Percentiles rank a stretch among this genome's conserved stretches.
Conservation (phyloP, 2,797 vertebrate species). For the Acomys russatus region DNA sequence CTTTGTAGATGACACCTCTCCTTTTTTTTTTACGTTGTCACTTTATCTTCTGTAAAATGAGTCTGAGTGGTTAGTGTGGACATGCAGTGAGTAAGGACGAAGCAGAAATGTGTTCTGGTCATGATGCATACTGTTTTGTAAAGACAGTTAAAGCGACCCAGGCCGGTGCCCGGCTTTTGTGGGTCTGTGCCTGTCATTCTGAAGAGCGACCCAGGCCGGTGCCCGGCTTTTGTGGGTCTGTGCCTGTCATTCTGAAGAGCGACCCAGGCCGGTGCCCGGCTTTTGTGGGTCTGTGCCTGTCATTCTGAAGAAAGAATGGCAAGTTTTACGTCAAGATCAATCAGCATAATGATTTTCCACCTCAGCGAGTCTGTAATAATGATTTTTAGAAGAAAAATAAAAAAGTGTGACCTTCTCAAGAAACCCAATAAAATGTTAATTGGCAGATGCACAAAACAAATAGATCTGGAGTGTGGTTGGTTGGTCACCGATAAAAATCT, state of each 20-base stretch:
- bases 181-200: neutral
- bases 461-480: neutral
- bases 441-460: constrained; percentile 51
- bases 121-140: neutral
- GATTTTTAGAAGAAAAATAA: constrained; percentile 57
- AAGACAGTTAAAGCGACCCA: constrained; percentile 6
- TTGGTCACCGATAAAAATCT: constrained; percentile 40
- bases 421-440: constrained; percentile 55
- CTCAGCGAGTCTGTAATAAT: constrained; percentile 28
- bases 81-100: neutral
- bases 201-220: neutral
- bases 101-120: neutral
- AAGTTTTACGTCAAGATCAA: neutral
- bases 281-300: neutral
- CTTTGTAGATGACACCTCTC: neutral
- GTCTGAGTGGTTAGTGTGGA: neutral
- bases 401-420: constrained; percentile 51
- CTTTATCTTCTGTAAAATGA: constrained; percentile 51
- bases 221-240: neutral
- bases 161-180: neutral
- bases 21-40: neutral
- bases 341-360: constrained; percentile 39
- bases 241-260: neutral
- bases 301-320: constrained; percentile 44
- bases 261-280: neutral